Evolutionary conservation across 1,140 invertebrate species (phyloP).

Genomic region (Mylabris phalerata): DNA sequence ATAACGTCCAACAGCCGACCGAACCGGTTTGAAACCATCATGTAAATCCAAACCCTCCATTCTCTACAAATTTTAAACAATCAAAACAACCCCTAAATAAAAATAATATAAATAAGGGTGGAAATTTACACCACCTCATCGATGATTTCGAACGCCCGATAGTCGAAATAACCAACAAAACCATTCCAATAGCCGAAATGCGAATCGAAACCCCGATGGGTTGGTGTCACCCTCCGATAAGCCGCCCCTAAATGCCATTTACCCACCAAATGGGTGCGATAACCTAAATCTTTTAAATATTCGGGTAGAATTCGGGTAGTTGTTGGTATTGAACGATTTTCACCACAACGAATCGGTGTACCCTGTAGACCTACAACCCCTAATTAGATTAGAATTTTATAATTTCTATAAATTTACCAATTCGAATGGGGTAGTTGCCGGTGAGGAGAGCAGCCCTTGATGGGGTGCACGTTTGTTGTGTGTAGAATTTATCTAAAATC

Average conservation of each 20-base stretch:
- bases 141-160: background rate
- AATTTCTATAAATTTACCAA: constrained; percentile 47
- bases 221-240: constrained; percentile 44
- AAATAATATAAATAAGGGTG: background rate
- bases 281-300: constrained; percentile 68
- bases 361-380: constrained; percentile 54
- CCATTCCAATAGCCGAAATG: constrained; percentile 62
- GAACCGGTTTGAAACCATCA: constrained; percentile 39
- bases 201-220: constrained; percentile 53
- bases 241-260: constrained; percentile 77
- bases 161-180: constrained; percentile 51
- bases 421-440: constrained; percentile 74
- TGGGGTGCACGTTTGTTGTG: constrained; percentile 68
- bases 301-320: constrained; percentile 57
- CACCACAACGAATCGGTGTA: constrained; percentile 47
- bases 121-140: background rate
- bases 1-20: constrained; percentile 55
- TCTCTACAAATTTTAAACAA: too few relatives aligned
- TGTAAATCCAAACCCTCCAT: constrained; percentile 31
- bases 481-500: constrained; percentile 67
- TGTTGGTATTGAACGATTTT: constrained; percentile 51
- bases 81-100: constrained; percentile 5
- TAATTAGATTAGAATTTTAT: background rate
- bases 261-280: constrained; percentile 77
- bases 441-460: constrained; percentile 71